Evolutionary conservation across 2,888 invertebrate genomes (phyloP).

Genomic region (Erebia epiphron): DNA sequence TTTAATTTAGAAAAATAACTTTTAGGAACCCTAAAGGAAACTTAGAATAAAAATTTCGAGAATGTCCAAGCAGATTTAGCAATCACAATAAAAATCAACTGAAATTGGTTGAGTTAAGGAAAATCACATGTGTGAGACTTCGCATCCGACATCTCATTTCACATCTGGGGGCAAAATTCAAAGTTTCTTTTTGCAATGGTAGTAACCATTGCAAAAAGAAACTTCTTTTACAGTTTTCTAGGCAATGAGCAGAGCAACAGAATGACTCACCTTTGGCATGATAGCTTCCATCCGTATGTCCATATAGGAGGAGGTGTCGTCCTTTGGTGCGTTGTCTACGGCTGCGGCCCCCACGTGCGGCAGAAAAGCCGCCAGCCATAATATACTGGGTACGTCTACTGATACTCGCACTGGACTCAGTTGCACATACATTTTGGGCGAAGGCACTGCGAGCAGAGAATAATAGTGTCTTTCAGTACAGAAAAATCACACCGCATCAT

Average conservation of each 20-base stretch:
- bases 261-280: constrained; percentile 90
- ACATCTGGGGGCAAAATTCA: too few relatives aligned
- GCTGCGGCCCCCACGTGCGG: constrained; percentile 89
- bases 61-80: too few relatives aligned
- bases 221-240: background rate
- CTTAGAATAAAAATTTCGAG: too few relatives aligned
- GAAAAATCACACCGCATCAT: too few relatives aligned
- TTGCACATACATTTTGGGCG: constrained; percentile 95
- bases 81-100: too few relatives aligned
- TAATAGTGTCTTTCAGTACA: background rate
- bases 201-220: too few relatives aligned
- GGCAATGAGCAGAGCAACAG: background rate
- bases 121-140: too few relatives aligned
- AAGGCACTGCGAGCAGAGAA: constrained; percentile 87
- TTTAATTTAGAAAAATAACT: too few relatives aligned
- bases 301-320: constrained; percentile 79
- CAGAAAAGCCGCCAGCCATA: constrained; percentile 97
- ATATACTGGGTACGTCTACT: constrained; percentile 93
- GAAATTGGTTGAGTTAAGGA: too few relatives aligned
- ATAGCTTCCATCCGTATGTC: constrained; percentile 96
- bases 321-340: constrained; percentile 53
- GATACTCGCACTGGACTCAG: constrained; percentile 94
- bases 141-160: too few relatives aligned
- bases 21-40: too few relatives aligned
- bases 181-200: too few relatives aligned